Base-by-base conservation (phyloP, 2,797 vertebrate genomes). In the Typhlichthys subterraneus region DNA sequence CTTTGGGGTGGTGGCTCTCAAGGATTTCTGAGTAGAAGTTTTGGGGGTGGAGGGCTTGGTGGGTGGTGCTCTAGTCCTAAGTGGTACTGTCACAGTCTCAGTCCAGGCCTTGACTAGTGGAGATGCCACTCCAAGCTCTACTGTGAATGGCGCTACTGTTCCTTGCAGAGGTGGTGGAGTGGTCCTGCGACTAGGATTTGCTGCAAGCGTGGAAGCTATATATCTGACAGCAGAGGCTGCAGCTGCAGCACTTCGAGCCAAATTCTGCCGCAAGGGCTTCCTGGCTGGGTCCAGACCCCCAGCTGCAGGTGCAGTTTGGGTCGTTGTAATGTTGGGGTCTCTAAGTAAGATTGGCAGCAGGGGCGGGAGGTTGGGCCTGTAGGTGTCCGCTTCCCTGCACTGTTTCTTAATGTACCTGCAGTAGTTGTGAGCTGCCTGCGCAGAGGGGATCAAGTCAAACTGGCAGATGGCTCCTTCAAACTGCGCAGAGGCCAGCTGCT, bases 381-480 rank as follows among this genome's bases (percentile, higher is more conserved):
- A 93, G 0, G 86, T 92, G 59, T 96, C 96, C n/a, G 94, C 94
- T 88, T 96, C 96, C 88, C 94, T 94, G 90, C 98, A 99, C 84
- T 96, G 96, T 88, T 94, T 96, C 83, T 95, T 98, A 90, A 99
- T 94, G 89, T 95, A 96, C 85, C 93, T 94, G 92, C 98, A 99
- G 93, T 97, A 99, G 92, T 97, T 94, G 85, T 94, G 93, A 94
- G 96, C 93, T 89, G 96, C 96, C 94, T 94, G 95, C 70, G 94
- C 90, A 12, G 96, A 94, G 70, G 96, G 95, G 88, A 97, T 93
- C 87, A 99, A 91, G 83, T 98, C 96, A 52, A 99, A 98, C 85
- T 99, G 98, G 91, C 98, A 99, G 77, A 99, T 89, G 67, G 96
- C 96, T 69, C 98, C 97, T 92, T 99, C 98, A 63, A 99, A 99